phyloP scores from a whole-genome alignment of 2,113 vertebrate genomes.

The Ceratotherium simum region DNA sequence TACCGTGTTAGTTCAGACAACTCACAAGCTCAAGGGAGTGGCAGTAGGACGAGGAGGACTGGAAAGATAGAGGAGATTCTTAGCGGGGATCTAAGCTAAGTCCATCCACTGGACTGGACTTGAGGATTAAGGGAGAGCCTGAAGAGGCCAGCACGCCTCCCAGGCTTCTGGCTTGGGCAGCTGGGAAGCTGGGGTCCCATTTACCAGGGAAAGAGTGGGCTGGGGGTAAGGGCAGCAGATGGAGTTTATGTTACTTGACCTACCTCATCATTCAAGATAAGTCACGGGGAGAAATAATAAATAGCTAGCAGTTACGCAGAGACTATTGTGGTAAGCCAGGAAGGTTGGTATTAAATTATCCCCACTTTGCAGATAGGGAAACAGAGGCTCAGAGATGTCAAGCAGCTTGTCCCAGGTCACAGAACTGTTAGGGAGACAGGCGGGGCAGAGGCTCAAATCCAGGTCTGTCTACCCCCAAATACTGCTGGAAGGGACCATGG shows the following conservation, averaged over 20 bases:
- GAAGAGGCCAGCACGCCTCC: neutral
- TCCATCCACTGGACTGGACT: no score
- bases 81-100: no score
- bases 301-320: neutral
- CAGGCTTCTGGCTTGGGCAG: neutral
- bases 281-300: neutral
- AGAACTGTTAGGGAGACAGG: neutral
- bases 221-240: neutral
- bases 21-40: neutral
- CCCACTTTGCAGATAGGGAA: neutral
- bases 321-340: neutral
- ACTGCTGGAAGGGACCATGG: neutral
- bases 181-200: neutral
- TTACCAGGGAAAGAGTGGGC: neutral
- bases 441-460: neutral
- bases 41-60: neutral
- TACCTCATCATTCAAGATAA: neutral
- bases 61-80: neutral
- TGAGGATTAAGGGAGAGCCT: neutral
- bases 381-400: neutral
- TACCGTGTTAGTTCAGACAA: neutral
- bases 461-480: neutral
- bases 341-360: neutral
- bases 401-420: neutral
- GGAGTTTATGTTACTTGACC: neutral